A percentile compares a stretch with the other conserved stretches of the same genome.
These are phyloP conservation scores for Gambusia affinis DNA, from an alignment of 2,113 vertebrate genomes.

Conservation along the genomic window DNA sequence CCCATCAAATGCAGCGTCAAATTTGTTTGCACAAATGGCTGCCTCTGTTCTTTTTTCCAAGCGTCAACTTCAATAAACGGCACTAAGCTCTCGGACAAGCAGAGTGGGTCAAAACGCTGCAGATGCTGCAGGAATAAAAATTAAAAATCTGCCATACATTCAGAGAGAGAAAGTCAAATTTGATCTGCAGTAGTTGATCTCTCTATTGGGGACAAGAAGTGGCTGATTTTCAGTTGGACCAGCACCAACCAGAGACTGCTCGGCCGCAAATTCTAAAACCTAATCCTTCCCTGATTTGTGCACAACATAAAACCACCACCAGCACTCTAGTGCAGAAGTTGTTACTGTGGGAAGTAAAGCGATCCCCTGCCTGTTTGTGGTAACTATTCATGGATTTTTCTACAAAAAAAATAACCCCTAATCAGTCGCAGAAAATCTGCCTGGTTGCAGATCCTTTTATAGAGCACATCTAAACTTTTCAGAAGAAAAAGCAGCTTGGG, in stretches of 20 bases:
- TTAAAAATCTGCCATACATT: not conserved
- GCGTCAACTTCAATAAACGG: slow-evolving; percentile 53
- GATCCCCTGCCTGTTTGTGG: too few relatives aligned
- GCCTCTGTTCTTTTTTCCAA: slow-evolving; percentile 38
- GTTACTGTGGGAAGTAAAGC: not conserved
- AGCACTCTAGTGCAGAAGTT: too few relatives aligned
- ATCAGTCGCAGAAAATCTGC: too few relatives aligned
- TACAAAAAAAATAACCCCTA: too few relatives aligned
- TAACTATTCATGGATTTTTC: too few relatives aligned
- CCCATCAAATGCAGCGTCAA: slow-evolving; percentile 36
- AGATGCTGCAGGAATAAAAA: slow-evolving; percentile 6
- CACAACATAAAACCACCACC: not conserved
- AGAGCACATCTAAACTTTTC: too few relatives aligned
- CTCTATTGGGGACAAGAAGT: not conserved
- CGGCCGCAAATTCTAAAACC: not conserved
- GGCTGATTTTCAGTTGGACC: not conserved
- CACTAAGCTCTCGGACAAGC: slow-evolving; percentile 14
- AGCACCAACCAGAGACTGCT: not conserved
- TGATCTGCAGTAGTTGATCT: not conserved
- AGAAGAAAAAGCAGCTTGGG: too few relatives aligned
- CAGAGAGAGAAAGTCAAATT: not conserved
- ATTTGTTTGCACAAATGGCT: slow-evolving; percentile 54
- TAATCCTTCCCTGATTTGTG: not conserved
- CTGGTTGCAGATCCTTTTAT: too few relatives aligned
- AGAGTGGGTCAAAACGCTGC: slow-evolving; percentile 23